Percentiles rank a stretch among this genome's conserved stretches.
Conservation (phyloP, 1,140 invertebrate genomes). For the Drosophila repleta region DNA sequence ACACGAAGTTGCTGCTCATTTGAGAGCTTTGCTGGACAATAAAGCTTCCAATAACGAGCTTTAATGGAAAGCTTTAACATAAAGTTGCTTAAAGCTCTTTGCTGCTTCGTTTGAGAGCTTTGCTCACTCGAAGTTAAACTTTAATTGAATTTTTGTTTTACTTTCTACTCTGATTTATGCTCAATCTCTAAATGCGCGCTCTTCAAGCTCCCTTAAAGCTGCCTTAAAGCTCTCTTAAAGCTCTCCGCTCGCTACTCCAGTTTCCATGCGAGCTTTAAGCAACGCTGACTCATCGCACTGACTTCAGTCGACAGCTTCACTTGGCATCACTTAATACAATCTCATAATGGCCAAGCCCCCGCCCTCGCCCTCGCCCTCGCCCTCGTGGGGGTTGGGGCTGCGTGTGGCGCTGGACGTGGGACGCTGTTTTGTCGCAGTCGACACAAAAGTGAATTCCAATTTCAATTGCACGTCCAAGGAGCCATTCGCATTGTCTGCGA, state of each 20-base stretch:
- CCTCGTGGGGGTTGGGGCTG: background rate
- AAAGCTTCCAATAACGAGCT: too few relatives aligned
- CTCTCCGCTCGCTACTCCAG: background rate
- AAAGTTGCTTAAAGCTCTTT: too few relatives aligned
- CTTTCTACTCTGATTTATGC: too few relatives aligned
- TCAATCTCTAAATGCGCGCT: too few relatives aligned
- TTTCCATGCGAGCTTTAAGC: background rate
- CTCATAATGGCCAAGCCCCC: conserved; percentile 71
- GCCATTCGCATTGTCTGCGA: conserved; percentile 38
- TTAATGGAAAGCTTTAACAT: too few relatives aligned
- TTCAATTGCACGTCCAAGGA: conserved; percentile 42
- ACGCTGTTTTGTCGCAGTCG: conserved; percentile 31
- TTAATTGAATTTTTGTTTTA: background rate
- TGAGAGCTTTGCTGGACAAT: too few relatives aligned
- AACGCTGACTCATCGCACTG: conserved; percentile 20
- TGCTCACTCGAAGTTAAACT: too few relatives aligned
- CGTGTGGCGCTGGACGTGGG: background rate
- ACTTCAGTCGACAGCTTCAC: conserved; percentile 56
- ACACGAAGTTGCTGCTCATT: too few relatives aligned
- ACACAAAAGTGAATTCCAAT: conserved; percentile 66
- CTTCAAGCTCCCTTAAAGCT: background rate
- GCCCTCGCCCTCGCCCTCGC: too few relatives aligned
- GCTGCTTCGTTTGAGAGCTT: too few relatives aligned
- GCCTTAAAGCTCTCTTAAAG: background rate
- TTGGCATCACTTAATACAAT: conserved; percentile 74